Conservation (phyloP, 1,140 invertebrate species). For the Zaprionus nigranus region DNA sequence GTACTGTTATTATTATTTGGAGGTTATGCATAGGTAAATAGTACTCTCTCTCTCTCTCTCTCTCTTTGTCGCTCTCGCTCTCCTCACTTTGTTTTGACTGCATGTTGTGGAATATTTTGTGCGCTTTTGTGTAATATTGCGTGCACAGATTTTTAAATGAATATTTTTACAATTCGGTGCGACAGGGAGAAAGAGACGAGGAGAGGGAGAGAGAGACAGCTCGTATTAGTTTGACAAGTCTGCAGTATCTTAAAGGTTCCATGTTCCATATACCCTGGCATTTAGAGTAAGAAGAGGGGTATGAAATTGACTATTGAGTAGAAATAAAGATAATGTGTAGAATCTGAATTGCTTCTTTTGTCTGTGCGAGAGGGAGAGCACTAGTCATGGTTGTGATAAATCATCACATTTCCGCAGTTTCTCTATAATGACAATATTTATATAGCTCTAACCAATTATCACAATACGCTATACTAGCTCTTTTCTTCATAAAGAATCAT, state of each 20-base stretch:
- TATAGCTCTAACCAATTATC: too few species aligned
- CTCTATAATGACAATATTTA: too few species aligned
- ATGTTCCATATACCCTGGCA: constrained; percentile 46
- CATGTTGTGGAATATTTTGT: constrained; percentile 36
- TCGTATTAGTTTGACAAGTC: neutral
- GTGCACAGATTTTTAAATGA: constrained; percentile 65
- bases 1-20: constrained; percentile 67
- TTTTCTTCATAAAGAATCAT: neutral
- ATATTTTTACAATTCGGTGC: constrained; percentile 1
- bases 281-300: neutral
- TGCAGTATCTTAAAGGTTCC: neutral
- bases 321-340: too few species aligned
- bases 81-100: constrained; percentile 24
- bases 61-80: constrained; percentile 14
- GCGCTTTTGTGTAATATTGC: constrained; percentile 69
- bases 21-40: constrained; percentile 60
- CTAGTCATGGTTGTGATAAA: too few species aligned
- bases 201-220: neutral
- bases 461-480: too few species aligned
- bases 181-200: too few species aligned
- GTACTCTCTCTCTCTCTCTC: constrained; percentile 17
- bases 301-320: neutral
- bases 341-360: too few species aligned
- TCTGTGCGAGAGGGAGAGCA: too few species aligned
- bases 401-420: too few species aligned